Evolutionary conservation across 1,140 invertebrate genomes (phyloP), one percentile per base, ranked within the genome.

Genomic region (Pachypsylla venusta): DNA sequence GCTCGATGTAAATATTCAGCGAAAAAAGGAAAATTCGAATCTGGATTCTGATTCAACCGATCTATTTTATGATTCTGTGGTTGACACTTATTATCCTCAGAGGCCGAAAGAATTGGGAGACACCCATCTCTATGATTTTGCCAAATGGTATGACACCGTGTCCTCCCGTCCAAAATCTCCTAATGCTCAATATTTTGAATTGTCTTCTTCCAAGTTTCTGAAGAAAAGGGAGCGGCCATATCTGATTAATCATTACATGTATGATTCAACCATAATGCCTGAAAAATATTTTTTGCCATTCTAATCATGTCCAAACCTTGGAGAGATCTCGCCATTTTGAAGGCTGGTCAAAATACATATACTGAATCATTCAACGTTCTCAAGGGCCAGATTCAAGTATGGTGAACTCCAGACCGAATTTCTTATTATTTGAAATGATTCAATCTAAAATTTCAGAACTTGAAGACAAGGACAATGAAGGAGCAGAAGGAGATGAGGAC

Each of bases 41-140:
- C 59, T 68, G 10, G 20, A 63, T 61, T 13, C 40, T 19, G 62
- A 68, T n/a, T 64, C 59, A 19, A 66, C 62, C 22, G 55, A 70
- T 57, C 64, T 69, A 25, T n/a, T 35, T 35, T 10, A 35, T 67
- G 57, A 57, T 2, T 35, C 58, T 22, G 35, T 66, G 22, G 55
- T 67, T 35, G 65, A 68, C 56, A 55, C 64, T 59, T 59, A 60
- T 59, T 69, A 68, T 62, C 64, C 67, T 0, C 48, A 61, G n/a
- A 53, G 67, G 39, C 64, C 66, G 24, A 13, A 39, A 40, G 60
- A 65, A 58, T 56, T 67, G 25, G 62, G 66, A 60, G 39, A 53
- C 26, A 48, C 57, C 1, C 57, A 53, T 57, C 61, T 66, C 28
- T 64, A 63, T 54, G 64, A 66, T 53, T 66, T 64, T 61, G 62